Evolutionary conservation across 2,888 invertebrate genomes (phyloP).

Genomic region (Cryptosula pallasiana): DNA sequence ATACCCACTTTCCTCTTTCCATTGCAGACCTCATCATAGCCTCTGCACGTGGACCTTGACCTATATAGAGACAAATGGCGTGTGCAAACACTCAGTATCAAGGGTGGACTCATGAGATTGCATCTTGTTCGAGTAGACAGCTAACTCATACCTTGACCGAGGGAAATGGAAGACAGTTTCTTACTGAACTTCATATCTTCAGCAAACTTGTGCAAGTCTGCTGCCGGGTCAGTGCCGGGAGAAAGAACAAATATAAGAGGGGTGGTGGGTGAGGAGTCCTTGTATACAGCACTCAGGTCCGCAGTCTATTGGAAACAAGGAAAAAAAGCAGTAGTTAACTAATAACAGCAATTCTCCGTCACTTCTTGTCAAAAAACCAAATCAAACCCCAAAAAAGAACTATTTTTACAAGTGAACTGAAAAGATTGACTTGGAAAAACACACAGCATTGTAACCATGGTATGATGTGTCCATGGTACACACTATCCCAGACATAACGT

Average conservation of each 20-base stretch:
- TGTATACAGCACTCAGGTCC: conserved; percentile 52
- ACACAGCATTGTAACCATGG: too few species aligned
- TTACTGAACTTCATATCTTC: conserved; percentile 57
- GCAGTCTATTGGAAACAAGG: conserved; percentile 39
- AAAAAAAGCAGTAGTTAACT: too few species aligned
- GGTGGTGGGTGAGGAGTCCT: conserved; percentile 53
- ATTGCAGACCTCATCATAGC: conserved; percentile 68
- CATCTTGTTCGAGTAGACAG: too few species aligned
- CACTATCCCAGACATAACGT: too few species aligned
- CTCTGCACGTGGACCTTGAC: conserved; percentile 70
- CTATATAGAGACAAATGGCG: neutral
- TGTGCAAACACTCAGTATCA: neutral
- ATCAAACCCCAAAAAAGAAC: too few species aligned
- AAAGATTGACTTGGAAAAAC: too few species aligned
- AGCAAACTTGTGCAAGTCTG: conserved; percentile 55
- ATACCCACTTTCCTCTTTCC: conserved; percentile 79
- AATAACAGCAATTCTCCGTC: too few species aligned
- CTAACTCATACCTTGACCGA: conserved; percentile 86
- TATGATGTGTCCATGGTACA: too few species aligned
- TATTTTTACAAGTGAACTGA: too few species aligned
- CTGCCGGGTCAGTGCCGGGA: conserved; percentile 54
- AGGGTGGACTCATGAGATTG: neutral
- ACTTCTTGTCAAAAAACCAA: too few species aligned
- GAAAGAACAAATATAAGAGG: conserved; percentile 56
- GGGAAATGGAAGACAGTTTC: conserved; percentile 71